A percentile compares a stretch with the other conserved stretches of the same genome.
phyloP scores from a whole-genome alignment of 2,797 vertebrate species.

The Trichosurus vulpecula region DNA sequence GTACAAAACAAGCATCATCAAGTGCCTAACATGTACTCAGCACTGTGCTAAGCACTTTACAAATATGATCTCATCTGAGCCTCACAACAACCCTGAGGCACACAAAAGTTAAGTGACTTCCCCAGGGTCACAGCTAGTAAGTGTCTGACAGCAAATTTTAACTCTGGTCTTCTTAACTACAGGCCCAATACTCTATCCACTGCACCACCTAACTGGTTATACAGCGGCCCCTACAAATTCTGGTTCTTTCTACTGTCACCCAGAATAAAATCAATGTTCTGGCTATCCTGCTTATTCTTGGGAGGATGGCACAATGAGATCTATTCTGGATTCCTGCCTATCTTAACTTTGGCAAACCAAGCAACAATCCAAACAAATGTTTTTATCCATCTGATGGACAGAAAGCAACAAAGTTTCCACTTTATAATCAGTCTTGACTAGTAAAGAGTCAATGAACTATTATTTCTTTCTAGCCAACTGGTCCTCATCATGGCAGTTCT shows the following conservation, averaged over 20 bases:
- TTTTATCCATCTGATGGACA: slow-evolving; percentile 22
- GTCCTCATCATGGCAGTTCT: not conserved
- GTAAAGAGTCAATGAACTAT: not conserved
- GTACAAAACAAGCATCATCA: not conserved
- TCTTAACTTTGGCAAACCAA: slow-evolving; percentile 29
- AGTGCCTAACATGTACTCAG: not conserved
- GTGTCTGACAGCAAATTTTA: not conserved
- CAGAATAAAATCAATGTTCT: not conserved
- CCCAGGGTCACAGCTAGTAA: not conserved
- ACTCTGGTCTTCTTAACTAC: not conserved
- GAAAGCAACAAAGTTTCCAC: slow-evolving; percentile 21
- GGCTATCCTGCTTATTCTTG: not conserved
- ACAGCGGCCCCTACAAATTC: not conserved
- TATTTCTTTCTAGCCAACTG: not conserved
- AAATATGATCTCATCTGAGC: not conserved
- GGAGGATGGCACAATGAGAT: not conserved
- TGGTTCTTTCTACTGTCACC: not conserved
- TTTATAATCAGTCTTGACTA: not conserved
- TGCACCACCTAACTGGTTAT: not conserved
- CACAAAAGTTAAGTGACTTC: not conserved
- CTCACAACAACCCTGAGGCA: not conserved
- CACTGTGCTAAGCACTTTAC: not conserved
- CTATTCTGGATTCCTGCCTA: not conserved
- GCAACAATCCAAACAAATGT: not conserved
- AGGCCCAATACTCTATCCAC: not conserved